Evolutionary conservation across 2,113 vertebrate species (phyloP).

Genomic region (Thunnus thynnus): DNA sequence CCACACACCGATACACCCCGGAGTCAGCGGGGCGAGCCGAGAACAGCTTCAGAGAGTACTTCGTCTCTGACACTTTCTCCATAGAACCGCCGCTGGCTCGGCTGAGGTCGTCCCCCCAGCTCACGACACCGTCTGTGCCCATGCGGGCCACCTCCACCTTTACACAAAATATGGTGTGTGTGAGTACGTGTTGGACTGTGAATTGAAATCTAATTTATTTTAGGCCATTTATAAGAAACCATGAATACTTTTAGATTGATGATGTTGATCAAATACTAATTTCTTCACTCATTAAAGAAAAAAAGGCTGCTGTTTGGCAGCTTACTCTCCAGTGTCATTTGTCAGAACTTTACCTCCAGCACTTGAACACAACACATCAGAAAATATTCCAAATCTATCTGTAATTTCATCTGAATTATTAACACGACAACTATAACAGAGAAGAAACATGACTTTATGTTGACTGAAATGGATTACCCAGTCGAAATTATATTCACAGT

Average conservation of each 20-base stretch:
- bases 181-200: neutral
- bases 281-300: neutral
- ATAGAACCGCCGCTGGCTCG: conserved; percentile 82
- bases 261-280: neutral
- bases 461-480: neutral
- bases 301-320: neutral
- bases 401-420: neutral
- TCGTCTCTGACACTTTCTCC: conserved; percentile 87
- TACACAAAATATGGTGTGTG: neutral
- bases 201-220: neutral
- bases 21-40: conserved; percentile 85
- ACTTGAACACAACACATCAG: neutral
- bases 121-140: conserved; percentile 84
- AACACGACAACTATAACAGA: neutral
- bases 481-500: no score
- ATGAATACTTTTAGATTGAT: neutral
- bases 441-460: neutral
- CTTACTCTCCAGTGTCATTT: neutral
- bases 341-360: conserved; percentile 5
- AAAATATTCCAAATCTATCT: neutral
- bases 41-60: conserved; percentile 87
- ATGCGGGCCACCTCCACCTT: conserved; percentile 85
- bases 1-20: conserved; percentile 88
- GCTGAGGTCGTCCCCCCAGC: conserved; percentile 86
- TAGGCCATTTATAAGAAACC: neutral